Evolutionary conservation across 1,140 invertebrate species (phyloP), one percentile per base, ranked within the genome.

Genomic region (Sitophilus oryzae): DNA sequence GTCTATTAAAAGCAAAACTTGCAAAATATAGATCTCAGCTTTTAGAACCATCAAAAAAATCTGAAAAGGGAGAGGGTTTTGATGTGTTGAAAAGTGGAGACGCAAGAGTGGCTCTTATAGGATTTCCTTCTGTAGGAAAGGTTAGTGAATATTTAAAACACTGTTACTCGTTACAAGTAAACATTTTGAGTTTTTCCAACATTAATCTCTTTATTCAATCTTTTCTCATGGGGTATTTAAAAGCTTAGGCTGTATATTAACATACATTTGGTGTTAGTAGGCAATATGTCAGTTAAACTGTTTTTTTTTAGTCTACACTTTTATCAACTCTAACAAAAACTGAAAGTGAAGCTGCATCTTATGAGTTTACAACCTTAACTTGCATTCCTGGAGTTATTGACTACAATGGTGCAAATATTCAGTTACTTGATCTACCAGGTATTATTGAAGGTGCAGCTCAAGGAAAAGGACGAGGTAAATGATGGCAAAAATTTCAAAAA

Each of bases 51-150:
- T 79, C 88, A 0, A 98, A 98, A 73, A 91, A 94, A 68, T 87
- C 89, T 25, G 92, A 96, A 66, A 99, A 97, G 73, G 97, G 97
- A 11, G 97, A 99, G 79, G 97, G 97, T 8, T 99, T 99, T 75
- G 97, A 99, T 86, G 97, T 99, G 10, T 80, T 99, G 60, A 99
- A 99, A 76, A 96, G 93, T 65, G 97, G 97, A 37, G 97, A 99
- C 88, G 97, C 97, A 3, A 79, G 97, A 70, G 93, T 98, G 11
- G 96, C 96, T 14, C 77, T 99, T 3, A 99, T 99, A 67, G 96
- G 95, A 52, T 98, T 98, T 72, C 95, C 96, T 11, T 94, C 91
- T 34, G 93, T 96, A 34, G 93, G 93, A 75, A 95, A 95, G 74
- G 84, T 87, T 71, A 14, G 40, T 56, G 42, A 19, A 34, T 19